Evolutionary conservation across 1,140 invertebrate species (phyloP).

Genomic region (Apis dorsata): DNA sequence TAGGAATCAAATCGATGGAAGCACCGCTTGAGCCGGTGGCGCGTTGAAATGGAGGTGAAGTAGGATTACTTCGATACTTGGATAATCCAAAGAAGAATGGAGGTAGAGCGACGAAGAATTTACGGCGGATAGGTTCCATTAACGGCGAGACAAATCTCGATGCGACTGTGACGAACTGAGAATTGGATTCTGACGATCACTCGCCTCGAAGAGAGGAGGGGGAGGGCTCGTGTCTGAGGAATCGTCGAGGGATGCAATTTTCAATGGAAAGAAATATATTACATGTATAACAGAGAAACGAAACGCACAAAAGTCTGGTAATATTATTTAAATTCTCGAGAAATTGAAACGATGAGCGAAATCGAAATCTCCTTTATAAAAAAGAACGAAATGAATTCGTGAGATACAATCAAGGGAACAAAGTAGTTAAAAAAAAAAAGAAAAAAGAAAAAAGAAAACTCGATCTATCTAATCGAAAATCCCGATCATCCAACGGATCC

Average conservation of each 20-base stretch:
- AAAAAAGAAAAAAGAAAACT: background rate
- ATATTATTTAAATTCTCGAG: background rate
- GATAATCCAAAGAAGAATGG: constrained; percentile 18
- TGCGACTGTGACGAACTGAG: background rate
- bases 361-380: background rate
- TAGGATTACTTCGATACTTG: constrained; percentile 24
- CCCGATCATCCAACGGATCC: no score
- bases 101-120: constrained; percentile 28
- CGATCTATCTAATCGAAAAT: background rate
- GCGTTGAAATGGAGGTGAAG: constrained; percentile 3
- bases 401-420: constrained; percentile 6
- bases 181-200: background rate
- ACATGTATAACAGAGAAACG: background rate
- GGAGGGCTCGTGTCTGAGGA: background rate
- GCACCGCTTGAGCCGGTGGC: background rate
- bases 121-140: constrained; percentile 18
- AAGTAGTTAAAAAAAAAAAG: background rate
- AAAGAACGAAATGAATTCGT: background rate
- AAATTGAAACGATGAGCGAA: background rate
- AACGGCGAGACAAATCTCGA: background rate
- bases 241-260: background rate
- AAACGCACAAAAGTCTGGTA: no score
- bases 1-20: constrained; percentile 35
- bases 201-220: no score
- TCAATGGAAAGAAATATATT: background rate